Evolutionary conservation across 37 sponge, comb jelly and placozoan species (phyloP).

Genomic region (Tethya wilhelma): DNA sequence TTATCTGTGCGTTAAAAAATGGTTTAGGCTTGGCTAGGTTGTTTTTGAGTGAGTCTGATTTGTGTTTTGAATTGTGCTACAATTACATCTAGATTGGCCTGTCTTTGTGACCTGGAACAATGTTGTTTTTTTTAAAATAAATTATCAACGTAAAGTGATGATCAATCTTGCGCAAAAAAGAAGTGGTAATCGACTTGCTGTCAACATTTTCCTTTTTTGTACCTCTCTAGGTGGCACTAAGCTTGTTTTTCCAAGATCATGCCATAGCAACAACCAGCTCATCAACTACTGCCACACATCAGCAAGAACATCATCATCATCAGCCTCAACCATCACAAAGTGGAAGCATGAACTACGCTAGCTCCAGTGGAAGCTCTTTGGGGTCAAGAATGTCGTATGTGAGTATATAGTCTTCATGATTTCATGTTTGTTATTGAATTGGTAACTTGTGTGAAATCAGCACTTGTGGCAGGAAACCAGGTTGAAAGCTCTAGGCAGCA

Average conservation of each 20-base stretch:
- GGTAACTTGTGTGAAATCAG: too few relatives aligned
- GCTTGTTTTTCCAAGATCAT: constrained; percentile 77
- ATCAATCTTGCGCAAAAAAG: too few relatives aligned
- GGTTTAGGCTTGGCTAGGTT: not conserved
- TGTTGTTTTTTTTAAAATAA: too few relatives aligned
- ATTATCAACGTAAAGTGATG: too few relatives aligned
- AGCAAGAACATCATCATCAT: not conserved
- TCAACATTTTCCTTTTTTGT: not conserved
- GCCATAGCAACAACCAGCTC: not conserved
- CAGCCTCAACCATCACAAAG: not conserved
- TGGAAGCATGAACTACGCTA: not conserved
- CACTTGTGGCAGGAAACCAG: too few relatives aligned
- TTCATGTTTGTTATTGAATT: too few relatives aligned
- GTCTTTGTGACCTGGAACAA: too few relatives aligned
- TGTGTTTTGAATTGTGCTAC: not conserved
- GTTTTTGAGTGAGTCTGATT: too few relatives aligned
- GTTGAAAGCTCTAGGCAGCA: too few relatives aligned
- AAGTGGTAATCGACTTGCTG: not conserved
- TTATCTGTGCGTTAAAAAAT: constrained; percentile 6
- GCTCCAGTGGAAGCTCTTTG: constrained; percentile 27
- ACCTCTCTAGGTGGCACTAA: constrained; percentile 61
- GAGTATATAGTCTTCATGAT: constrained; percentile 11
- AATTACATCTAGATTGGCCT: not conserved
- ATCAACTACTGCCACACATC: not conserved
- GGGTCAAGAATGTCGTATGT: constrained; percentile 67